phyloP scores from a whole-genome alignment of 1,140 invertebrate genomes.

The Temnothorax longispinosus region DNA sequence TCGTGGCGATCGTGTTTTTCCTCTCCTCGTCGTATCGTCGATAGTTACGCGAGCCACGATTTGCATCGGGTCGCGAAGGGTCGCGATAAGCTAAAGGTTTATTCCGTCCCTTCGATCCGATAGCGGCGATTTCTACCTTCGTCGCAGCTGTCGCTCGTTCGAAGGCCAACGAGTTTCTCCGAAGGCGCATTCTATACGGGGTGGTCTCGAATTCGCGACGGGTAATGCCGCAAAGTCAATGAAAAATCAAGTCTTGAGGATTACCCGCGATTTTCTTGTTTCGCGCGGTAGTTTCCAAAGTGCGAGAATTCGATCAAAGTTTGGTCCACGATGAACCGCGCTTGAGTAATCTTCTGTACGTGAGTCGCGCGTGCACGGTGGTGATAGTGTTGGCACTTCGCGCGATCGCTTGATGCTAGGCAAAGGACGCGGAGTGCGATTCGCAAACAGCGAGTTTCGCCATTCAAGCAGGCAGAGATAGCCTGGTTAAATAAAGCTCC shows the following conservation, averaged over 20 bases:
- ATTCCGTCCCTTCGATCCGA: constrained; percentile 64
- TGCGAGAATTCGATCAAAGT: constrained; percentile 37
- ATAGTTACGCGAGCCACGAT: constrained; percentile 58
- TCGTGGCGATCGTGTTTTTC: background rate
- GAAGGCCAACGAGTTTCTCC: background rate
- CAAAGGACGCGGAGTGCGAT: constrained; percentile 1
- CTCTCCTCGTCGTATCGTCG: background rate
- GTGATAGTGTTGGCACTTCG: constrained; percentile 8
- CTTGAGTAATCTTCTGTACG: constrained; percentile 19
- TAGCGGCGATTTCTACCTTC: constrained; percentile 63
- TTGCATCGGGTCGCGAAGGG: constrained; percentile 59
- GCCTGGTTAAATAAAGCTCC: constrained; percentile 31
- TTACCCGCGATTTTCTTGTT: constrained; percentile 10
- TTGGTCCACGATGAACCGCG: constrained; percentile 12
- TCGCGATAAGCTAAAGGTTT: constrained; percentile 22
- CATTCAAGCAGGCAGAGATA: background rate
- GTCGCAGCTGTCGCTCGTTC: constrained; percentile 47
- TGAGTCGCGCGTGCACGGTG: background rate
- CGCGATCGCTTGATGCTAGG: constrained; percentile 7
- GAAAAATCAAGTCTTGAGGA: constrained; percentile 19
- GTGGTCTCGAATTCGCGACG: background rate
- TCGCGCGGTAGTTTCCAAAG: background rate
- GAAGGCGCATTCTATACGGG: background rate
- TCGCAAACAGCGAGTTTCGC: constrained; percentile 17
- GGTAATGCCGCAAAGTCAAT: background rate